These are phyloP conservation scores for Tetropium fuscum DNA, from an alignment of 2,888 invertebrate genomes.

Conservation along the genomic window DNA sequence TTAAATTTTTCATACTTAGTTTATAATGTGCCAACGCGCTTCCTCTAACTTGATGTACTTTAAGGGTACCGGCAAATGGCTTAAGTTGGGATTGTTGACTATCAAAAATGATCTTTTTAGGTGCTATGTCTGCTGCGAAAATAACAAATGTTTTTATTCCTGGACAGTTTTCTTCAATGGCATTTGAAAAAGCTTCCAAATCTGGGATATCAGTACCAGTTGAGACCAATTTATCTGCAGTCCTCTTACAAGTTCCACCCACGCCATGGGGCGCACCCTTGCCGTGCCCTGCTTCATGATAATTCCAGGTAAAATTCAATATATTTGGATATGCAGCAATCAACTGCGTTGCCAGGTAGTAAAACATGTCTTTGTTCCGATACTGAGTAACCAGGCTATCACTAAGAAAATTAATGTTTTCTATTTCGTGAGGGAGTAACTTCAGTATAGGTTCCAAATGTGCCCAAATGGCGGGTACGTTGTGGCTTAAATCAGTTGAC, in stretches of 20 bases:
- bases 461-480: background rate
- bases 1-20: background rate
- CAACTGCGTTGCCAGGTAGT: background rate
- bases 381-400: background rate
- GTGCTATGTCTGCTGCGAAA: background rate
- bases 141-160: background rate
- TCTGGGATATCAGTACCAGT: background rate
- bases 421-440: background rate
- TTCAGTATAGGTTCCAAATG: background rate
- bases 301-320: background rate
- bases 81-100: background rate
- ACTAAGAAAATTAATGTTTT: background rate
- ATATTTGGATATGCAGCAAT: background rate
- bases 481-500: background rate
- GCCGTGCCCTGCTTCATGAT: background rate
- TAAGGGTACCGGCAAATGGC: background rate
- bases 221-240: background rate
- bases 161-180: background rate
- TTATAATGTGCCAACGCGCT: background rate
- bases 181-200: background rate
- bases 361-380: background rate
- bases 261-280: background rate
- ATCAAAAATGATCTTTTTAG: background rate
- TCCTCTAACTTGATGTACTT: background rate
- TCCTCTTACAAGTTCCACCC: background rate